Percentiles rank a stretch among this genome's conserved stretches.
phyloP scores from a whole-genome alignment of 2,888 invertebrate genomes.

The Cordilura impudica region DNA sequence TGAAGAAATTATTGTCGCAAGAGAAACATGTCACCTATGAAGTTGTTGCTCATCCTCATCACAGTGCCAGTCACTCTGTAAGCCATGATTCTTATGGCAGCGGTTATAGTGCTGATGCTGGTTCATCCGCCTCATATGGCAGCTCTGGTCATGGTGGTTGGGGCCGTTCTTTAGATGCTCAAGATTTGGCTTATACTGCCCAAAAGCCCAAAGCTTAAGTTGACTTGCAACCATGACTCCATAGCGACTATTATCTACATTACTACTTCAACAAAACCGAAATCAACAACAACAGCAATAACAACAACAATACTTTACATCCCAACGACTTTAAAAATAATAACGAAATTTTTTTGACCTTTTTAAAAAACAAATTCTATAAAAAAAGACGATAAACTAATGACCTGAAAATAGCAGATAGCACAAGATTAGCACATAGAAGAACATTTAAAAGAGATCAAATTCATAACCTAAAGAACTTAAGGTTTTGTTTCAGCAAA shows the following conservation, averaged over 20 bases:
- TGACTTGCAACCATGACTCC: too few relatives aligned
- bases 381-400: conserved; percentile 21
- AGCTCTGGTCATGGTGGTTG: conserved; percentile 84
- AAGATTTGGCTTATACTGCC: conserved; percentile 88
- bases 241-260: conserved; percentile 19
- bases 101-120: conserved; percentile 80
- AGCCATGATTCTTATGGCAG: conserved; percentile 83
- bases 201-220: conserved; percentile 81
- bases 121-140: conserved; percentile 81
- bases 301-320: conserved; percentile 42
- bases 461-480: conserved; percentile 29
- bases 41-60: conserved; percentile 91
- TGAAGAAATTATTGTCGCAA: conserved; percentile 89
- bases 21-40: conserved; percentile 93
- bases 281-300: neutral
- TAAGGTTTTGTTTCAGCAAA: conserved; percentile 6
- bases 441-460: conserved; percentile 14
- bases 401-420: conserved; percentile 25
- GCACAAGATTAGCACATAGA: neutral
- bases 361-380: neutral
- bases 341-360: conserved; percentile 32
- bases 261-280: conserved; percentile 19
- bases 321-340: conserved; percentile 63
- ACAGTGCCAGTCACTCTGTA: conserved; percentile 84
- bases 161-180: conserved; percentile 87